Conservation (phyloP, 1,140 invertebrate species). For the Aphidius gifuensis region DNA sequence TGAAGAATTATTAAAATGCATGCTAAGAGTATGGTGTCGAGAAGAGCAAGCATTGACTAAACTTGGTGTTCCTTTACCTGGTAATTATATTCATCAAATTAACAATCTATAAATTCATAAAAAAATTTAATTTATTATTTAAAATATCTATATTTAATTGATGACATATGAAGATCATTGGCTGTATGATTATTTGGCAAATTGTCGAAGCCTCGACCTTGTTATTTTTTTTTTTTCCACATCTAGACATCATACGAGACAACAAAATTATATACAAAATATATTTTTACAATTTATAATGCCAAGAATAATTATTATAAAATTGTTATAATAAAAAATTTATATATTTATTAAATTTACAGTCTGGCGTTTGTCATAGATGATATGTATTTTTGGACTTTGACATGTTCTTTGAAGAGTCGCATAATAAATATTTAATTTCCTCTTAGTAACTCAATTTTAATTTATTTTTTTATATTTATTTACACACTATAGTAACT, state of each 20-base stretch:
- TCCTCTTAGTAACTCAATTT: too few relatives aligned
- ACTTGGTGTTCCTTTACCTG: conserved; percentile 39
- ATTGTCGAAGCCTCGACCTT: conserved; percentile 21
- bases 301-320: not conserved
- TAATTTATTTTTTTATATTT: too few relatives aligned
- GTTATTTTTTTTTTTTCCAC: not conserved
- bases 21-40: conserved; percentile 77
- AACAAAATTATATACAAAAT: not conserved
- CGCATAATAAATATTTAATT: not conserved
- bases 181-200: conserved; percentile 7
- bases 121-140: not conserved
- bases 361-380: conserved; percentile 1
- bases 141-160: too few relatives aligned
- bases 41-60: conserved; percentile 65
- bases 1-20: conserved; percentile 74
- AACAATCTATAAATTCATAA: not conserved
- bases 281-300: not conserved
- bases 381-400: not conserved
- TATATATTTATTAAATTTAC: not conserved
- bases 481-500: too few relatives aligned
- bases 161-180: not conserved
- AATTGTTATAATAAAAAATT: not conserved
- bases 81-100: conserved; percentile 33
- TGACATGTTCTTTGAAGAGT: not conserved
- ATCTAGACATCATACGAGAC: conserved; percentile 11